Evolutionary conservation across 2,113 vertebrate genomes (phyloP), one percentile per base, ranked within the genome.

Genomic region (Xiphorhynchus elegans): DNA sequence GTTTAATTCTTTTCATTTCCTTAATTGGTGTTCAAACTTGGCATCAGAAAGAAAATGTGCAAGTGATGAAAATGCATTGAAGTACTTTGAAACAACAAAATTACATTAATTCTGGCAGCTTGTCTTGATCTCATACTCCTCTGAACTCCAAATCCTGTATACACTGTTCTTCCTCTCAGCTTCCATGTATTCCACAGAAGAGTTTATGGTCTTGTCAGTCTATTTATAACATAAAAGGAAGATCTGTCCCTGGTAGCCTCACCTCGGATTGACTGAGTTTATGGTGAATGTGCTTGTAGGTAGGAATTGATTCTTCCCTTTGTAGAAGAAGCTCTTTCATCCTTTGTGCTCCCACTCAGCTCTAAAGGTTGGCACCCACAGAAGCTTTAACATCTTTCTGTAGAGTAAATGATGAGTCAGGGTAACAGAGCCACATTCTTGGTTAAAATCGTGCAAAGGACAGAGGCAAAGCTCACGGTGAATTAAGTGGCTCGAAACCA

Each of bases 1-100:
- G 42, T 90, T 92, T 87, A 92, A 67, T 95, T 84, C n/a, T 94
- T 96, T 67, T 69, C 33, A 73, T 96, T 91, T 84, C 82, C 78
- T 87, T 94, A 95, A 94, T 93, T 92, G 78, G 74, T 47, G 31
- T 84, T 93, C 49, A 55, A 55, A 70, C 39, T 46, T 37, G 40
- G 59, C 29, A 0, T 87, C 69, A 56, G 89, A 93, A 91, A 76
- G 58, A 50, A 77, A 94, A 85, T 49, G 55, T 44, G 59, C 33
- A 46, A 90, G 60, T 60, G 88, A 81, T 50, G 58, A 80, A 90
- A 81, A 68, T 2, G 1, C 49, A 7, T 78, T 76, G 40, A 86
- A 89, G 60, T 73, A 66, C 81, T 95, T 58, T 60, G 55, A 84
- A 92, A 81, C 60, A 93, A 85, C 40, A 70, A 63, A 87, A 87